phyloP scores from a whole-genome alignment of 2,113 vertebrate genomes.

The Calidris pygmaea region DNA sequence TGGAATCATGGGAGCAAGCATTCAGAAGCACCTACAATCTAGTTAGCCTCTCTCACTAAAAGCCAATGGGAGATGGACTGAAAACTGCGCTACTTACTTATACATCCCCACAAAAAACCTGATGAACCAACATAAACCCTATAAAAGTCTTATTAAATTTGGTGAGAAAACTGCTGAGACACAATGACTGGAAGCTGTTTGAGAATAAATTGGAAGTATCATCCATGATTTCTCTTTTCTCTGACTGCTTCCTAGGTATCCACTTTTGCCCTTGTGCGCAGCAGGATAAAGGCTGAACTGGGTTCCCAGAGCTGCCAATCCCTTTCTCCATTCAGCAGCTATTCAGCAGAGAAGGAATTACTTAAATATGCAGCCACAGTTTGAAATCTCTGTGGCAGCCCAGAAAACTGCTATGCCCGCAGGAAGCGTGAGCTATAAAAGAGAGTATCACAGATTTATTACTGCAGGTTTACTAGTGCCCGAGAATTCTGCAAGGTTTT shows the following conservation, averaged over 20 bases:
- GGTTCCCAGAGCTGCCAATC: neutral
- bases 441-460: neutral
- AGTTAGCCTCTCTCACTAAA: neutral
- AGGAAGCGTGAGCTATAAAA: neutral
- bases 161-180: neutral
- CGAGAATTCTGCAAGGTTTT: neutral
- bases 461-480: neutral
- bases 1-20: neutral
- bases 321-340: neutral
- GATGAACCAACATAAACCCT: neutral
- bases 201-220: neutral
- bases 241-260: neutral
- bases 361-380: neutral
- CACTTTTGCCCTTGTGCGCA: neutral
- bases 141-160: neutral
- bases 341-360: neutral
- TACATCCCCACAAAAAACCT: neutral
- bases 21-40: neutral
- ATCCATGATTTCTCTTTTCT: neutral
- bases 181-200: neutral
- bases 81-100: neutral
- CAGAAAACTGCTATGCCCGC: no score
- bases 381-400: neutral
- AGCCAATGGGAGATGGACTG: neutral
- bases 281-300: neutral